Evolutionary conservation across 2,888 invertebrate genomes (phyloP).

Genomic region (Nymphalis urticae): DNA sequence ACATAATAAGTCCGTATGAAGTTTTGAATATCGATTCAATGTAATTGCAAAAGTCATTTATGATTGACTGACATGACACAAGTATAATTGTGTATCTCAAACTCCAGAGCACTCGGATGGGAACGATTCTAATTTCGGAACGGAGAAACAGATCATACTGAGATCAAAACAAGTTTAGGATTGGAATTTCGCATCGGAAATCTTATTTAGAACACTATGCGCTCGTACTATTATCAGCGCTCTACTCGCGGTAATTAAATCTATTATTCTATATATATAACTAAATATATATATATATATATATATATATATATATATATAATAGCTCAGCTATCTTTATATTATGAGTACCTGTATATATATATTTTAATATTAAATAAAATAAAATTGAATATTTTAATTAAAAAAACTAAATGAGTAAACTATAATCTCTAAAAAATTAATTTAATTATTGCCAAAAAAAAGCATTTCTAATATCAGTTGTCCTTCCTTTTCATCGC

Average conservation of each 20-base stretch:
- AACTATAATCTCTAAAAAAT: too few species aligned
- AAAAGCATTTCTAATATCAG: too few species aligned
- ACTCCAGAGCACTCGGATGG: conserved; percentile 35
- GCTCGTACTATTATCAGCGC: not conserved
- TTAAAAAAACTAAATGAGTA: too few species aligned
- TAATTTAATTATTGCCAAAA: too few species aligned
- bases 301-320: too few species aligned
- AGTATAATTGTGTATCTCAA: conserved; percentile 24
- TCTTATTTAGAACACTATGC: conserved; percentile 26
- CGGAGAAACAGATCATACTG: conserved; percentile 40
- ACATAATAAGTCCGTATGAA: not conserved
- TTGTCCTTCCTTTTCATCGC: too few species aligned
- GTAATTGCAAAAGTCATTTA: conserved; percentile 24
- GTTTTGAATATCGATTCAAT: conserved; percentile 28
- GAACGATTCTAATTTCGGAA: conserved; percentile 41
- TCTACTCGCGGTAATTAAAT: not conserved
- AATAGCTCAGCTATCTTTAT: too few species aligned
- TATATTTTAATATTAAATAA: too few species aligned
- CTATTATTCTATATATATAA: too few species aligned
- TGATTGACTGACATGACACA: conserved; percentile 40
- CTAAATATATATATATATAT: too few species aligned
- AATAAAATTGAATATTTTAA: too few species aligned
- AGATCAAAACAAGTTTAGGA: conserved; percentile 42
- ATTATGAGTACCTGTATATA: too few species aligned
- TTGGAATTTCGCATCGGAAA: conserved; percentile 38